Evolutionary conservation across 2,113 vertebrate species (phyloP).

Genomic region (Ptilorrhoa leucosticta): DNA sequence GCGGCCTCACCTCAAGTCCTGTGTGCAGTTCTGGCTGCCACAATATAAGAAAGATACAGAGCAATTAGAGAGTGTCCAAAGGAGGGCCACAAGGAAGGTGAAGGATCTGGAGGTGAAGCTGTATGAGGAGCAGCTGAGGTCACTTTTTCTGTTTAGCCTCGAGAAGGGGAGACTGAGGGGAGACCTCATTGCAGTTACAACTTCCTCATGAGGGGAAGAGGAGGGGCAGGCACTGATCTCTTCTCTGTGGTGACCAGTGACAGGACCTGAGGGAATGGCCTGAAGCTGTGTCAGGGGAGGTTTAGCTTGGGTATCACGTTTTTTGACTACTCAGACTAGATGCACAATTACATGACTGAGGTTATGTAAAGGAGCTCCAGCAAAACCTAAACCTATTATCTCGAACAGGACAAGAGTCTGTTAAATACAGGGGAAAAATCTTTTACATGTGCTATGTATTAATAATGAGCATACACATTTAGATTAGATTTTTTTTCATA

Average conservation of each 20-base stretch:
- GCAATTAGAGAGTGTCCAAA: background rate
- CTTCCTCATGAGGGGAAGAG: background rate
- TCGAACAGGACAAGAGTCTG: background rate
- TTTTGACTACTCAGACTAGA: background rate
- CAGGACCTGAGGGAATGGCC: background rate
- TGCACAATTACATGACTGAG: background rate
- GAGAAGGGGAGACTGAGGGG: background rate
- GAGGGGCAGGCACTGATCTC: background rate
- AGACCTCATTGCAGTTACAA: background rate
- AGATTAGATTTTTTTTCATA: background rate
- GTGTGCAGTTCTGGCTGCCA: background rate
- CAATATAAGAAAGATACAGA: background rate
- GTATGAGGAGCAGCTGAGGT: rapidly evolving
- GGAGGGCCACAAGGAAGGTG: background rate
- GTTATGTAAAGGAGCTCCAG: background rate
- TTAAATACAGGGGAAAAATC: background rate
- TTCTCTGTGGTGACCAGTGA: background rate
- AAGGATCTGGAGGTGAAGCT: background rate
- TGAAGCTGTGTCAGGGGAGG: background rate
- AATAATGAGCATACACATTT: background rate
- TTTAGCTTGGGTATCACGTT: background rate
- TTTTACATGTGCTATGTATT: background rate
- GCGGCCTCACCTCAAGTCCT: rapidly evolving
- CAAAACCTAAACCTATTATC: background rate
- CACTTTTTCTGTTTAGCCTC: background rate